phyloP scores from a whole-genome alignment of 1,140 invertebrate genomes.

The Penaeus japonicus region DNA sequence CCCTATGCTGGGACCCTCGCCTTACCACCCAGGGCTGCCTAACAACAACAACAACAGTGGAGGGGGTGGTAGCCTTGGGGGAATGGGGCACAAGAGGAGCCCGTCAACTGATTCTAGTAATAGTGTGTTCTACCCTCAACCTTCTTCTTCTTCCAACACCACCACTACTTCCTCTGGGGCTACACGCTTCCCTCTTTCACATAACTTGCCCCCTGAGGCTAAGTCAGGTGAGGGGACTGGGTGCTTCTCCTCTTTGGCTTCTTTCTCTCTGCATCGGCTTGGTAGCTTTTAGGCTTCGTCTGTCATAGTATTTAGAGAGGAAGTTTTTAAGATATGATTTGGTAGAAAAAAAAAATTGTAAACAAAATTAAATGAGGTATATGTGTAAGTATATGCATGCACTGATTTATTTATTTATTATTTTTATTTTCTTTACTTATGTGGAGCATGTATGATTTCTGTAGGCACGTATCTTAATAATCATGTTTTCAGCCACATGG shows the following conservation, averaged over 20 bases:
- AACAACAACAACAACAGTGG: conserved; percentile 40
- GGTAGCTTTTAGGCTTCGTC: no score
- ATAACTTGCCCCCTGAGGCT: conserved; percentile 54
- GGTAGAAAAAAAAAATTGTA: no score
- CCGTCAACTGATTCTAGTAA: conserved; percentile 58
- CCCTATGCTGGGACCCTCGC: conserved; percentile 48
- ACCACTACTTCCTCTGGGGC: conserved; percentile 51
- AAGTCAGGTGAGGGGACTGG: conserved; percentile 46
- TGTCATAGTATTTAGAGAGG: no score
- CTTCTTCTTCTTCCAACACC: conserved; percentile 54
- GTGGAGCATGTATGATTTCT: no score
- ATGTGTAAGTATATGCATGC: no score
- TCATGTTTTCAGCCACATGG: no score
- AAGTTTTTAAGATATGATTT: no score
- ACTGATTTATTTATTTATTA: no score
- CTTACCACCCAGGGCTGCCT: conserved; percentile 40
- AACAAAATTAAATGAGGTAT: no score
- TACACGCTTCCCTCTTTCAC: conserved; percentile 52
- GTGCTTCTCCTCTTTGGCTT: conserved; percentile 3
- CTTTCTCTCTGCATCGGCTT: neutral
- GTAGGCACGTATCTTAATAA: no score
- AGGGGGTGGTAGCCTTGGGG: conserved; percentile 48
- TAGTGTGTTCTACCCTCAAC: conserved; percentile 57
- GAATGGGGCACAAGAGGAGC: conserved; percentile 55
- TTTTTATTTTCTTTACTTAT: no score